These are phyloP conservation scores for Takifugu bimaculatus DNA, from an alignment of 2,113 vertebrate genomes.

Conservation along the genomic window DNA sequence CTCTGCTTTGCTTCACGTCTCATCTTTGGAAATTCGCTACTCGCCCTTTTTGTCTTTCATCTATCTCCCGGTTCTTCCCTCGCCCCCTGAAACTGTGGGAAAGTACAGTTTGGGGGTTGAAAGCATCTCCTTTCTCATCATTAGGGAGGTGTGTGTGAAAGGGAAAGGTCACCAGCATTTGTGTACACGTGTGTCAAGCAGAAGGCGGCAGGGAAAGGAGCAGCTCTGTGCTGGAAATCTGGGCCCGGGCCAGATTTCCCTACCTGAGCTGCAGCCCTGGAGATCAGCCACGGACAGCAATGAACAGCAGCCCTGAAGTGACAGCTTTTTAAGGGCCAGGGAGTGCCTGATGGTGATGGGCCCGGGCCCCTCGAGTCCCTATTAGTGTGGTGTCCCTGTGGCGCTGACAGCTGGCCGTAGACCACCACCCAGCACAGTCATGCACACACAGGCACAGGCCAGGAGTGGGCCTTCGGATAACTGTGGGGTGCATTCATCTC, in stretches of 20 bases:
- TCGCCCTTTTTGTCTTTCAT: conserved; percentile 25
- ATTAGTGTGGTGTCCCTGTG: conserved; percentile 74
- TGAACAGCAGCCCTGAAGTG: conserved; percentile 54
- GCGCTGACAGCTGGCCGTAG: conserved; percentile 74
- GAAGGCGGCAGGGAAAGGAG: conserved; percentile 24
- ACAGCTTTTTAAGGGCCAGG: conserved; percentile 58
- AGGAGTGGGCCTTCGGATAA: conserved; percentile 19
- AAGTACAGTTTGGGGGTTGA: conserved; percentile 40
- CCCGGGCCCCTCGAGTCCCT: conserved; percentile 66
- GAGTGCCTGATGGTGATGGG: conserved; percentile 61
- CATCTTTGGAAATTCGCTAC: conserved; percentile 17
- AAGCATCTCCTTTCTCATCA: conserved; percentile 61
- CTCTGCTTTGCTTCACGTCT: conserved; percentile 31
- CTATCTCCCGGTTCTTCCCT: conserved; percentile 6
- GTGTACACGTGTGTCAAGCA: conserved; percentile 32
- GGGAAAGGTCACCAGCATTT: conserved; percentile 42
- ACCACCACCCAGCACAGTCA: conserved; percentile 54
- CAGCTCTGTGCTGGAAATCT: conserved; percentile 50
- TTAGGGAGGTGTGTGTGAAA: conserved; percentile 62
- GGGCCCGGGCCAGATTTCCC: conserved; percentile 57
- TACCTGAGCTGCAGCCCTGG: conserved; percentile 55
- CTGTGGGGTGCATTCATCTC: conserved; percentile 22
- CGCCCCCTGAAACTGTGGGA: conserved; percentile 47
- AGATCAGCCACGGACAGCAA: conserved; percentile 37
- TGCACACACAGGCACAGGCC: conserved; percentile 39